These are phyloP conservation scores for Procambarus clarkii DNA, from an alignment of 1,140 invertebrate genomes.

Conservation along the genomic window DNA sequence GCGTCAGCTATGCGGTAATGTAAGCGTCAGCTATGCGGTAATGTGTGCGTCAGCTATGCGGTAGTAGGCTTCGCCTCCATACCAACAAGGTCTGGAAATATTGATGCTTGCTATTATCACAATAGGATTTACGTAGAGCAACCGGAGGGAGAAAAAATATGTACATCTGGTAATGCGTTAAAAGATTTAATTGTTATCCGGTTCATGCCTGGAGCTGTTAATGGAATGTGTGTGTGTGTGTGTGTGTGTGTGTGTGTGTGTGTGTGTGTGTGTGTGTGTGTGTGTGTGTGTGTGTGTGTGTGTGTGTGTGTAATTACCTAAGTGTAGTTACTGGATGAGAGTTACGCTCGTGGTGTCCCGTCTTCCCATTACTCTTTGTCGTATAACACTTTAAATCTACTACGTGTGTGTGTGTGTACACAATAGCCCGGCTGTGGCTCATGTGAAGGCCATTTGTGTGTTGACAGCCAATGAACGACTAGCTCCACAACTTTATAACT, in stretches of 20 bases:
- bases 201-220: background rate
- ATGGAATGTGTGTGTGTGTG: slow-evolving; percentile 4
- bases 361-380: too few species aligned
- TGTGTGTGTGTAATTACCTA: slow-evolving; percentile 18
- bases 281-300: slow-evolving; percentile 41
- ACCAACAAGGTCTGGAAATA: background rate
- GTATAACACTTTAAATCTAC: too few species aligned
- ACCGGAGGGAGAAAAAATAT: background rate
- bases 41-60: too few species aligned
- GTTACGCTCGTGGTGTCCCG: too few species aligned
- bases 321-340: too few species aligned
- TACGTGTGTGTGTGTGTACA: slow-evolving; percentile 26
- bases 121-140: background rate
- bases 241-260: slow-evolving; percentile 37
- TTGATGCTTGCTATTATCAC: background rate
- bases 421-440: too few species aligned
- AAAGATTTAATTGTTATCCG: slow-evolving; percentile 4
- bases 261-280: slow-evolving; percentile 41
- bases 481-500: too few species aligned
- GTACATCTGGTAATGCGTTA: background rate
- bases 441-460: too few species aligned
- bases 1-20: too few species aligned
- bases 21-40: too few species aligned
- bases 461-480: too few species aligned
- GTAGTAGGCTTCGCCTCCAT: too few species aligned